These are phyloP conservation scores for Pterostichus madidus DNA, from an alignment of 2,888 invertebrate genomes.

Conservation along the genomic window DNA sequence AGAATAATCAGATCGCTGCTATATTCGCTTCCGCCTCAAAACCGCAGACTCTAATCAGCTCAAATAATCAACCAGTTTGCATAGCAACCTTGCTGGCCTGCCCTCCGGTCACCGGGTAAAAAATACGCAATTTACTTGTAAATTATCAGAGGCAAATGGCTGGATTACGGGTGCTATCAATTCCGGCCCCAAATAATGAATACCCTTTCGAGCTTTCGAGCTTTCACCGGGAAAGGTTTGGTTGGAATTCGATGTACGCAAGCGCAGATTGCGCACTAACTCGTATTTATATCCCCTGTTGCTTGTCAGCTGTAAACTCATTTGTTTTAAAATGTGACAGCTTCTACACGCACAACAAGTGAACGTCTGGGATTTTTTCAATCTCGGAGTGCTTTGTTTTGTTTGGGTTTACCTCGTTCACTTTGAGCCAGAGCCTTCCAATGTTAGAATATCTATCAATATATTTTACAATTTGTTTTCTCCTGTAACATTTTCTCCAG, in stretches of 20 bases:
- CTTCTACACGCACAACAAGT: conserved; percentile 54
- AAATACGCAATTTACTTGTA: conserved; percentile 57
- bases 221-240: background rate
- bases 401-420: conserved; percentile 32
- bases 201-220: conserved; percentile 14
- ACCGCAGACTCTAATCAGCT: conserved; percentile 18
- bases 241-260: background rate
- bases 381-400: conserved; percentile 48
- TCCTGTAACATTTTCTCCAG: no score
- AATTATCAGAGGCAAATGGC: conserved; percentile 53
- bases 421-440: background rate
- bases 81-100: background rate
- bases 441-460: background rate
- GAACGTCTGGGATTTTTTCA: conserved; percentile 56
- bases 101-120: conserved; percentile 21
- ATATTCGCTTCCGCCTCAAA: conserved; percentile 1
- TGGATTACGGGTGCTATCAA: conserved; percentile 47
- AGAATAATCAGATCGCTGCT: conserved; percentile 23
- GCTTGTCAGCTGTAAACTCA: conserved; percentile 55
- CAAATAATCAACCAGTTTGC: conserved; percentile 2
- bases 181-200: conserved; percentile 40
- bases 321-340: conserved; percentile 62
- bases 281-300: conserved; percentile 54
- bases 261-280: conserved; percentile 10
- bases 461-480: no score